These are phyloP conservation scores for Caenorhabditis sp. DNA, from an alignment of 2,888 invertebrate species.

Conservation along the genomic window DNA sequence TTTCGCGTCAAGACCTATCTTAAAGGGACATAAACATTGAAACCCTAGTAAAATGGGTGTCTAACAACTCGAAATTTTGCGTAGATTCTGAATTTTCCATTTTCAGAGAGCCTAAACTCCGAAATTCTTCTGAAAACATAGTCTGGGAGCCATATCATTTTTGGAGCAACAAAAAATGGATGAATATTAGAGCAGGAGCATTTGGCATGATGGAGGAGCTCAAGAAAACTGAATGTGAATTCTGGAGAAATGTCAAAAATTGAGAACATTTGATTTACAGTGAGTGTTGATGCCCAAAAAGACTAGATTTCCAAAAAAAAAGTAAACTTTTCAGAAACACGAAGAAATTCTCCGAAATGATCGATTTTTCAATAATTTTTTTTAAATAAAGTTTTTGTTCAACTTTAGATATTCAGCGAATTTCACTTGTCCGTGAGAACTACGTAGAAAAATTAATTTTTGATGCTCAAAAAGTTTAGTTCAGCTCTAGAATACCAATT, in stretches of 20 bases:
- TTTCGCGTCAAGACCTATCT: neutral
- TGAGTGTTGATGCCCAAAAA: conserved; percentile 48
- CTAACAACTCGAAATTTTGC: neutral
- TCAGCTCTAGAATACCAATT: too few species aligned
- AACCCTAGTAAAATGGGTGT: neutral
- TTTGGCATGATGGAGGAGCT: conserved; percentile 49
- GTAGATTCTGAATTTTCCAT: neutral
- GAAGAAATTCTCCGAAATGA: too few species aligned
- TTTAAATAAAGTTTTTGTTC: too few species aligned
- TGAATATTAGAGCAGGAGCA: conserved; percentile 22
- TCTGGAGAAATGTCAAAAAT: conserved; percentile 63
- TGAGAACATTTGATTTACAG: conserved; percentile 63
- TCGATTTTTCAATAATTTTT: too few species aligned
- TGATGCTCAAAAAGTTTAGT: too few species aligned
- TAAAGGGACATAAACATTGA: neutral
- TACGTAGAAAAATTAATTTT: too few species aligned
- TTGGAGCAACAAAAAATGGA: conserved; percentile 29
- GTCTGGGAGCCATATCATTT: conserved; percentile 37
- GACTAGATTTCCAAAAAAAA: too few species aligned
- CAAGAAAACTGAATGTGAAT: conserved; percentile 60
- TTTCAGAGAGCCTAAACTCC: conserved; percentile 23
- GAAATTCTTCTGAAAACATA: conserved; percentile 21
- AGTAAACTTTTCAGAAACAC: too few species aligned
- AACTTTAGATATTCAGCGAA: too few species aligned
- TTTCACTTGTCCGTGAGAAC: too few species aligned